Evolutionary conservation across 2,797 vertebrate species (phyloP).

Genomic region (Delichon dasypus): DNA sequence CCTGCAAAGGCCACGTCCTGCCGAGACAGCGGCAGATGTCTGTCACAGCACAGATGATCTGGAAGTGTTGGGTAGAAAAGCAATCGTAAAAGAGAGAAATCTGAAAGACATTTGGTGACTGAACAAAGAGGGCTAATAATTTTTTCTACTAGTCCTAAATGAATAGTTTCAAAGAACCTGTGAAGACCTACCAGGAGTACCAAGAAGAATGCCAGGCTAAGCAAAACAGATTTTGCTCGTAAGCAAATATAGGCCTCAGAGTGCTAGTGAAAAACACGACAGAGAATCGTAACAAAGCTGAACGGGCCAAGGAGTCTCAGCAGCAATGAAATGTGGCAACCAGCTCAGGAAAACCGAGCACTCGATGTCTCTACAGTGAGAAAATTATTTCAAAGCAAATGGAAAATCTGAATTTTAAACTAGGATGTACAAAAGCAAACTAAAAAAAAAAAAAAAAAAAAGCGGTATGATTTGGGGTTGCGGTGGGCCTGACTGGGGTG

Average conservation of each 20-base stretch:
- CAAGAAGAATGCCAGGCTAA: not conserved
- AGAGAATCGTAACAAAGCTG: not conserved
- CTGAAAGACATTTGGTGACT: not conserved
- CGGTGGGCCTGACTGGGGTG: not conserved
- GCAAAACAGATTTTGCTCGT: not conserved
- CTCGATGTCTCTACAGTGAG: rapidly evolving
- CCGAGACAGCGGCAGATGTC: not conserved
- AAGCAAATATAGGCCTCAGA: not conserved
- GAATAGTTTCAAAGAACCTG: not conserved
- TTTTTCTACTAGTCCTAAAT: not conserved
- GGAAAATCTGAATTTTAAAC: not conserved
- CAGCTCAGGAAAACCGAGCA: not conserved
- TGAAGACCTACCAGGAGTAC: not conserved
- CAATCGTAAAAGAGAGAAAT: not conserved
- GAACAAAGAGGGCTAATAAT: not conserved
- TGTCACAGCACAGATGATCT: not conserved
- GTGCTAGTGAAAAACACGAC: not conserved
- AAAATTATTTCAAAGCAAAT: not conserved
- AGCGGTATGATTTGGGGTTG: not conserved
- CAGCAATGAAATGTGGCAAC: not conserved
- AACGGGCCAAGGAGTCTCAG: not conserved
- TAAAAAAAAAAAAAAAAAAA: not conserved
- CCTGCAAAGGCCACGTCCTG: not conserved
- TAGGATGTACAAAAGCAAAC: not conserved
- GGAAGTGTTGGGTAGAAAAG: not conserved